A percentile compares a stretch with the other conserved stretches of the same genome.
phyloP scores from a whole-genome alignment of 2,888 invertebrate species.

The Stenotaenia linearis region DNA sequence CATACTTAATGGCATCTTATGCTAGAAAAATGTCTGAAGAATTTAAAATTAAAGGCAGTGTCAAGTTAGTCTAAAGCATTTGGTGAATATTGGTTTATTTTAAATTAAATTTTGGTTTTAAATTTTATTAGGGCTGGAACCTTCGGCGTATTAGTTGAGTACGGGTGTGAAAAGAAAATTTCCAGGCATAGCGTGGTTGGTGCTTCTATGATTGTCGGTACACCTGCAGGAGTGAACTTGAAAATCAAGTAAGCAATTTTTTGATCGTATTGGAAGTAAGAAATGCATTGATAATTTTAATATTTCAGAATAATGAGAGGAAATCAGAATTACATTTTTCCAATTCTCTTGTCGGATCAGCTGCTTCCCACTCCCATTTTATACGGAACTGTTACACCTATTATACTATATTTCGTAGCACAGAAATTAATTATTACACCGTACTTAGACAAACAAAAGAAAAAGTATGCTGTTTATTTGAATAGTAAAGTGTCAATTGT shows the following conservation, averaged over 20 bases:
- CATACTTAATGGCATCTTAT: conserved; percentile 54
- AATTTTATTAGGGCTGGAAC: conserved; percentile 65
- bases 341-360: conserved; percentile 85
- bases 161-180: conserved; percentile 86
- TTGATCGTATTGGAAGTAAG: no score
- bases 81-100: no score
- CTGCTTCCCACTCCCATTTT: conserved; percentile 83
- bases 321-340: conserved; percentile 79
- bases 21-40: conserved; percentile 75
- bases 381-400: conserved; percentile 84
- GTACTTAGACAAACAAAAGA: conserved; percentile 66
- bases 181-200: conserved; percentile 82
- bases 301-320: conserved; percentile 68
- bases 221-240: conserved; percentile 80
- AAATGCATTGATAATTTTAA: not conserved
- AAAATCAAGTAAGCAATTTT: conserved; percentile 66
- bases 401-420: conserved; percentile 53
- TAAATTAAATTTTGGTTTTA: not conserved
- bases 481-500: no score
- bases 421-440: conserved; percentile 48
- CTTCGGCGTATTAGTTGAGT: conserved; percentile 79
- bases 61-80: conserved; percentile 68
- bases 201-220: conserved; percentile 76
- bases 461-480: conserved; percentile 49
- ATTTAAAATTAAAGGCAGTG: conserved; percentile 66